Evolutionary conservation across 1,140 invertebrate species (phyloP).

Genomic region (Drosophila nasuta): DNA sequence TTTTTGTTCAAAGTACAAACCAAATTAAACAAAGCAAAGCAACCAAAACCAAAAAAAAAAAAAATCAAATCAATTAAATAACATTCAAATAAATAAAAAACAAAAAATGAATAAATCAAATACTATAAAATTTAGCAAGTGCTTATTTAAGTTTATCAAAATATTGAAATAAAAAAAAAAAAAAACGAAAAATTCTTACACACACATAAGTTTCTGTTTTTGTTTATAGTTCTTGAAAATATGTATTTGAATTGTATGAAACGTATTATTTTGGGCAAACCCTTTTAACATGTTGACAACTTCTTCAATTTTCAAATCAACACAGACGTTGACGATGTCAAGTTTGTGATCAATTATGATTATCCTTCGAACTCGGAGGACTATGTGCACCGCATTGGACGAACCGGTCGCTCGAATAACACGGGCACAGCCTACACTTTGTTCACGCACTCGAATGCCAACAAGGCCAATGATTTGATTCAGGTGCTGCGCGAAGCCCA

Average conservation of each 20-base stretch:
- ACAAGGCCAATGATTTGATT: conserved; percentile 96
- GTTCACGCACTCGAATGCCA: conserved; percentile 96
- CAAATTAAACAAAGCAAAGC: conserved; percentile 41
- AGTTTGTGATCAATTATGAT: conserved; percentile 99
- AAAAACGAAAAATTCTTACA: conserved; percentile 29
- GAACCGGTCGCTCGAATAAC: conserved; percentile 96
- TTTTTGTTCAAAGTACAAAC: conserved; percentile 84
- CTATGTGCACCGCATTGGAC: conserved; percentile 99
- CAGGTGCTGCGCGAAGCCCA: conserved; percentile 97
- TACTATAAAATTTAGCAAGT: conserved; percentile 50
- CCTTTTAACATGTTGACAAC: conserved; percentile 67
- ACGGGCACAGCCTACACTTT: conserved; percentile 99
- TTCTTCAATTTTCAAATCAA: conserved; percentile 79
- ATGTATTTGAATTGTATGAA: conserved; percentile 48
- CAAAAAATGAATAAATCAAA: conserved; percentile 19
- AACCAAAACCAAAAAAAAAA: conserved; percentile 31
- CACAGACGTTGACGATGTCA: conserved; percentile 99
- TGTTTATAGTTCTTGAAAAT: conserved; percentile 74
- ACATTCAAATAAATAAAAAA: conserved; percentile 24
- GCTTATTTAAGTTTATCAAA: conserved; percentile 66
- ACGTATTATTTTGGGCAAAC: conserved; percentile 45
- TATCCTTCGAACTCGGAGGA: conserved; percentile 99
- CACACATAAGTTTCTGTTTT: conserved; percentile 79
- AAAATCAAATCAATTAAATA: conserved; percentile 40
- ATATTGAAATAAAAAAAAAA: conserved; percentile 24